phyloP scores from a whole-genome alignment of 2,888 invertebrate species.

The Ophioninae sp. region DNA sequence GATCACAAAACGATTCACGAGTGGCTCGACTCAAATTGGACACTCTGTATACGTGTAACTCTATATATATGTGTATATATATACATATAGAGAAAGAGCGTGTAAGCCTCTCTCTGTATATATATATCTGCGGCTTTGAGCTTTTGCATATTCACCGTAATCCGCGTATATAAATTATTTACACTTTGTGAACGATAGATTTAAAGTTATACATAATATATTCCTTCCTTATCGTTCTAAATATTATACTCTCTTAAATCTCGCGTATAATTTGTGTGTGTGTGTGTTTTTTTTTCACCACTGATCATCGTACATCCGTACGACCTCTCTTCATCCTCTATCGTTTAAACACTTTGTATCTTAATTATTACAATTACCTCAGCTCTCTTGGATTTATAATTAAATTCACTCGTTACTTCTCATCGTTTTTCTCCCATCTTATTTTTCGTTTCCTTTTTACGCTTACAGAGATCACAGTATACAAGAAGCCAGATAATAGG shows the following conservation, averaged over 20 bases:
- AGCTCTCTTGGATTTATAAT: constrained; percentile 57
- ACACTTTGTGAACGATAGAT: constrained; percentile 72
- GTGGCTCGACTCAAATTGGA: not conserved
- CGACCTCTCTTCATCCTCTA: constrained; percentile 66
- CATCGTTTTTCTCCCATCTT: constrained; percentile 63
- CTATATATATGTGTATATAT: constrained; percentile 33
- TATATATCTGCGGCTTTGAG: constrained; percentile 59
- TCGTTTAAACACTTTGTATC: constrained; percentile 69
- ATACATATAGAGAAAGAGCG: no score
- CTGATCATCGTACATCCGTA: constrained; percentile 64
- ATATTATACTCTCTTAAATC: constrained; percentile 70
- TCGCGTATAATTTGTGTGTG: constrained; percentile 58
- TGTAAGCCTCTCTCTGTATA: constrained; percentile 26
- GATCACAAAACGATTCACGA: not conserved
- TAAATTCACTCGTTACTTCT: constrained; percentile 67
- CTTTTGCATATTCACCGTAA: constrained; percentile 60
- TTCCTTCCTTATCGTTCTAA: constrained; percentile 64
- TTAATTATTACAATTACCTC: constrained; percentile 30
- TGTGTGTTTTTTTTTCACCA: constrained; percentile 60
- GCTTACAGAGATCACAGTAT: constrained; percentile 81
- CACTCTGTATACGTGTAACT: constrained; percentile 36
- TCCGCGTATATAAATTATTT: constrained; percentile 76
- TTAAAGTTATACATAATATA: constrained; percentile 67
- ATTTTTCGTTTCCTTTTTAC: constrained; percentile 65
- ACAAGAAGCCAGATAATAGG: constrained; percentile 80